Evolutionary conservation across 64 coral and sea anemone species (phyloP).

Genomic region (Actinia tenebrosa): DNA sequence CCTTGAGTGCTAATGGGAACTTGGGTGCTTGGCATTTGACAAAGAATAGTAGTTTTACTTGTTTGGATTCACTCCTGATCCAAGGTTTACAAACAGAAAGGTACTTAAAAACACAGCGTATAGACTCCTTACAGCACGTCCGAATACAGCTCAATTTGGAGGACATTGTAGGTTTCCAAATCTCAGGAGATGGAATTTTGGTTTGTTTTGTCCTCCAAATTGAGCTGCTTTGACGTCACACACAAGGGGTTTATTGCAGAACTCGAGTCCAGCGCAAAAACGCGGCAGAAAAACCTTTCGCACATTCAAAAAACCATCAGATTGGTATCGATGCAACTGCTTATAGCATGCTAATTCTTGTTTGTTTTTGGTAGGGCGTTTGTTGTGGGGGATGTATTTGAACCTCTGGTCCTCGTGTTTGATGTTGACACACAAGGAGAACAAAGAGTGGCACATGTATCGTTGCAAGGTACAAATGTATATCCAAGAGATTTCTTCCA

Average conservation of each 20-base stretch:
- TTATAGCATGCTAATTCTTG: not conserved
- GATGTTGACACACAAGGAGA: not conserved
- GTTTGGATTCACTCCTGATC: not conserved
- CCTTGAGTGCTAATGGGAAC: not conserved
- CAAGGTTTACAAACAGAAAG: not conserved
- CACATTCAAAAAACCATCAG: no score
- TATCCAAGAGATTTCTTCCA: no score
- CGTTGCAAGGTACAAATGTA: not conserved
- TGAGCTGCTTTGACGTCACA: no score
- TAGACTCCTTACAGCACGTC: no score
- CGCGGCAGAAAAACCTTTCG: no score
- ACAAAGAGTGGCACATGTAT: not conserved
- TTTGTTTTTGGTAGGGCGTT: not conserved
- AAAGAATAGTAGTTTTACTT: not conserved
- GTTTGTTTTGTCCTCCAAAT: no score
- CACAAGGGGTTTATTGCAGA: no score
- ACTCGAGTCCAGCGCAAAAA: no score
- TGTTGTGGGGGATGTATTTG: not conserved
- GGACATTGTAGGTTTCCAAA: no score
- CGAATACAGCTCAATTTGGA: no score
- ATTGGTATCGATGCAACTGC: not conserved
- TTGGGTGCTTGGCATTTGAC: not conserved
- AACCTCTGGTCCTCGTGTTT: not conserved
- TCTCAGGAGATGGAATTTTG: no score
- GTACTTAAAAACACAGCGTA: not conserved